A percentile compares a stretch with the other conserved stretches of the same genome.
Evolutionary conservation across 2,888 invertebrate species (phyloP).

Genomic region (Margaritifera margaritifera): DNA sequence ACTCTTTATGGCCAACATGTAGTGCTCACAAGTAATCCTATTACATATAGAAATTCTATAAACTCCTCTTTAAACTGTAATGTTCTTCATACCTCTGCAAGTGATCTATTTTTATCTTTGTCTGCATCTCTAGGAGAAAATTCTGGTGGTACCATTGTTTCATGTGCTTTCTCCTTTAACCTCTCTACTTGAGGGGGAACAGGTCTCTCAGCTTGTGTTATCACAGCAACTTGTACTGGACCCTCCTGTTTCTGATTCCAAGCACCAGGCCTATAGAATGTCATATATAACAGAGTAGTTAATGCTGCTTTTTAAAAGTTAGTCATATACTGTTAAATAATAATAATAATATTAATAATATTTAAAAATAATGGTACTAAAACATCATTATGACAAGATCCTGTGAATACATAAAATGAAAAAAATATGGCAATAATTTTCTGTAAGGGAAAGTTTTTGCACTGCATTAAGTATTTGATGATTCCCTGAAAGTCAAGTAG

Average conservation of each 20-base stretch:
- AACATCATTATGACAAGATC: too few relatives aligned
- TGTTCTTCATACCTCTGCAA: conserved; percentile 27
- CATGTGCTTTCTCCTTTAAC: conserved; percentile 38
- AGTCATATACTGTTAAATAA: background rate
- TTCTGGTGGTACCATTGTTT: conserved; percentile 29
- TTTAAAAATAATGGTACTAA: background rate
- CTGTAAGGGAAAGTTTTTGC: too few relatives aligned
- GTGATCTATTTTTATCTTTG: conserved; percentile 14
- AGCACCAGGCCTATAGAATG: conserved; percentile 41
- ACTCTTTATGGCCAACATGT: too few relatives aligned
- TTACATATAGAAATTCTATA: too few relatives aligned
- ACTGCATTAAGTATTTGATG: too few relatives aligned
- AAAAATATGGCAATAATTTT: too few relatives aligned
- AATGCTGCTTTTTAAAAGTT: background rate
- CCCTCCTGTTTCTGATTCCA: conserved; percentile 51
- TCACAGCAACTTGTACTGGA: conserved; percentile 30
- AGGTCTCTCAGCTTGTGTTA: conserved; percentile 28
- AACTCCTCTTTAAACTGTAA: background rate
- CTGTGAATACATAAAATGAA: too few relatives aligned
- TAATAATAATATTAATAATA: background rate
- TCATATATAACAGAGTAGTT: too few relatives aligned
- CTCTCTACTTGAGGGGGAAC: conserved; percentile 33
- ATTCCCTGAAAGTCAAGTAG: too few relatives aligned
- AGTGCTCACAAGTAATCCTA: too few relatives aligned
- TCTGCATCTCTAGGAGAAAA: conserved; percentile 12